A percentile compares a stretch with the other conserved stretches of the same genome.
These are phyloP conservation scores for Pentamera pediparva DNA, from an alignment of 53 echinoderm and acorn worm genomes.

Conservation along the genomic window DNA sequence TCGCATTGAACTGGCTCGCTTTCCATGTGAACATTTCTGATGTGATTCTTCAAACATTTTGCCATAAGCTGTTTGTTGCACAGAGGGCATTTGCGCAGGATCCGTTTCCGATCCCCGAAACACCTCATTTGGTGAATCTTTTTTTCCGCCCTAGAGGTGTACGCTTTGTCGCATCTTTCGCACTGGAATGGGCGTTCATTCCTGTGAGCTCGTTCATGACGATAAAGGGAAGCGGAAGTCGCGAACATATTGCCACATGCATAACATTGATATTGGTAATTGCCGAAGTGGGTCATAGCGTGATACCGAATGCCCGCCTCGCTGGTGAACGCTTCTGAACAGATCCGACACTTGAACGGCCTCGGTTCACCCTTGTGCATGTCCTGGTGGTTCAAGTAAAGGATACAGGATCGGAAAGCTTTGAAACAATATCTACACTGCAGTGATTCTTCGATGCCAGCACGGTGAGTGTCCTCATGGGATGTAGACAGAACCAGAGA, in stretches of 20 bases:
- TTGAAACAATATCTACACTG: neutral
- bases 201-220: slow-evolving; percentile 38
- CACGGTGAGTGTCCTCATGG: no score
- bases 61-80: neutral
- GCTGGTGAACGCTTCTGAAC: slow-evolving; percentile 9
- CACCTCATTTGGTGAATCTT: slow-evolving; percentile 5
- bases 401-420: neutral
- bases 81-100: neutral
- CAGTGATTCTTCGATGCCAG: neutral
- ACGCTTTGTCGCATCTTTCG: slow-evolving; percentile 17
- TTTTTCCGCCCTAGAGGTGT: neutral
- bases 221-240: neutral
- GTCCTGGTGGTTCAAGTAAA: slow-evolving; percentile 20
- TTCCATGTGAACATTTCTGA: neutral
- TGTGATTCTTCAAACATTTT: neutral
- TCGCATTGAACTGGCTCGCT: neutral
- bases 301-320: neutral
- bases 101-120: neutral
- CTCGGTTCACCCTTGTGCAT: neutral
- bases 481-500: no score
- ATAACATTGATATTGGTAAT: slow-evolving; percentile 27
- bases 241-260: slow-evolving; percentile 36
- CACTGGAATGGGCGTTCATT: slow-evolving; percentile 34
- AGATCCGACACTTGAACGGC: slow-evolving; percentile 9
- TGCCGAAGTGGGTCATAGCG: neutral